Evolutionary conservation across 2,113 vertebrate genomes (phyloP), one percentile per base, ranked within the genome.

Genomic region (Chaetodon auriga): DNA sequence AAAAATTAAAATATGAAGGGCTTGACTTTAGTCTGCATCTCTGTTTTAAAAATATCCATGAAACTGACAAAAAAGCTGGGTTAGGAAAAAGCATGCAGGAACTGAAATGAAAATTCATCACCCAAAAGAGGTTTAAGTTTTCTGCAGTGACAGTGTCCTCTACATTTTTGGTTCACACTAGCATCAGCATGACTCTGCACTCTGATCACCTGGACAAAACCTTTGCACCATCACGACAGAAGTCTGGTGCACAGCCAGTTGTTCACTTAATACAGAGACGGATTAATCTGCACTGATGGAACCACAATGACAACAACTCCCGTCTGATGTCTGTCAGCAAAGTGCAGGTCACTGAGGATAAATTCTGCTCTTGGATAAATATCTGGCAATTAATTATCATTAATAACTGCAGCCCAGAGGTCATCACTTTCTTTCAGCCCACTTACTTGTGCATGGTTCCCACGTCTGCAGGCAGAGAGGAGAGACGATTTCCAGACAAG

Each of bases 381-480:
- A 84, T 46, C 64, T n/a, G 25, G 25, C 46, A 43, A 66, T 71
- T 71, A 8, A 63, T 35, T n/a, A 21, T 30, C 11, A 48, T 58
- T 7, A 38, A 63, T 6, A 53, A 41, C 60, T 30, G 25, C 13
- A 45, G 60, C 48, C 13, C n/a, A 10, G 11, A 23, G 46, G 48
- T 25, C 6, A 11, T 45, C 36, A 0, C 6, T 8, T 38, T 49
- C 36, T 19, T 18, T 16, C 55, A 6, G 57, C 55, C 23, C 69
- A 89, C 97, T 83, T 93, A 97, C 98, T 96, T 97, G 92, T 95
- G 95, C 97, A 99, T 98, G 62, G 94, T 93, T 65, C 96, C 96
- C 0, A 97, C 94, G 11, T 90, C 94, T 18, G 95, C 93, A 1
- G 97, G 97, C 88, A 99, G 87, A 1, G 73, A 93, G 84, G 76